Evolutionary conservation across 2,797 vertebrate species (phyloP).

Genomic region (Argentina silus): DNA sequence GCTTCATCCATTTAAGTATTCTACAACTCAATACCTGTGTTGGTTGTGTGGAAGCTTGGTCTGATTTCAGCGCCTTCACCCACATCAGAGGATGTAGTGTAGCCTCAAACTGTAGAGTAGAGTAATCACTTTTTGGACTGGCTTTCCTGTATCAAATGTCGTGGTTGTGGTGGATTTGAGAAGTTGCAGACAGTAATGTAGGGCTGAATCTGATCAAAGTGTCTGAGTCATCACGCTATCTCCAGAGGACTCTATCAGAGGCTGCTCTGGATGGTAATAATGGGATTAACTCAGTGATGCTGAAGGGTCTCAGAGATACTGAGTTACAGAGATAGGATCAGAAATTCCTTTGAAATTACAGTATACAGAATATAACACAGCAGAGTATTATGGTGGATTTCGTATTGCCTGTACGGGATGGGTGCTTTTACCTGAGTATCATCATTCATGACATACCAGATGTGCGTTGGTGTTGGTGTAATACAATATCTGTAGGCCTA

Average conservation of each 20-base stretch:
- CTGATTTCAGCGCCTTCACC: neutral
- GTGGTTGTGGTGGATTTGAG: neutral
- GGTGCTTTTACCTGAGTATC: neutral
- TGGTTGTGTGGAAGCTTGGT: neutral
- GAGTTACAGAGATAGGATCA: neutral
- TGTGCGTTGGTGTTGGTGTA: constrained; percentile 1
- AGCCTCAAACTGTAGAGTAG: neutral
- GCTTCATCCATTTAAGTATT: neutral
- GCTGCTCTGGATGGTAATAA: constrained; percentile 6
- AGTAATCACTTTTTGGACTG: constrained; percentile 2
- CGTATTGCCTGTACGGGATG: too few relatives aligned
- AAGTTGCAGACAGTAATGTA: neutral
- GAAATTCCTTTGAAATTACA: neutral
- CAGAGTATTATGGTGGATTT: too few relatives aligned
- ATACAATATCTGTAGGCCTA: neutral
- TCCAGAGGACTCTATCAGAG: too few relatives aligned
- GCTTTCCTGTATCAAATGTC: constrained; percentile 16
- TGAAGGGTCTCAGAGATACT: neutral
- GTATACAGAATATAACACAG: neutral
- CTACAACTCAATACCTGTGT: neutral
- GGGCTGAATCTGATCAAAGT: neutral
- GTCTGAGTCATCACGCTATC: neutral
- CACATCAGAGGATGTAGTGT: neutral
- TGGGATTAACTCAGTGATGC: constrained; percentile 8
- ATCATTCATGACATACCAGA: neutral